Evolutionary conservation across 2,113 vertebrate species (phyloP).

Genomic region (Diglossa brunneiventris): DNA sequence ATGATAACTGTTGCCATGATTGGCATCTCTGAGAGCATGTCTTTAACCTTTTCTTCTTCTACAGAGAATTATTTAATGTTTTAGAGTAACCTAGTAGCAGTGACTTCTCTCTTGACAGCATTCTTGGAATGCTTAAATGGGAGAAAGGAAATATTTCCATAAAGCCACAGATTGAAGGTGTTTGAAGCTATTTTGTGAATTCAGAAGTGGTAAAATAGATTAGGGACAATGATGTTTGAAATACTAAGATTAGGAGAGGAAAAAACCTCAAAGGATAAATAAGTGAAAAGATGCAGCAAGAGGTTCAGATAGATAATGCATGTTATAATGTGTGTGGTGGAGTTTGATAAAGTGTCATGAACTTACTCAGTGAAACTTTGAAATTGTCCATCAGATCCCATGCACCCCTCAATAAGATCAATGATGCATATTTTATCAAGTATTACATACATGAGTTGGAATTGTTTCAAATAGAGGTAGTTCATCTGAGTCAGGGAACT

Average conservation of each 20-base stretch:
- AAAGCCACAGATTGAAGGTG: background rate
- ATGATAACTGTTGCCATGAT: background rate
- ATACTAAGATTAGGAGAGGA: background rate
- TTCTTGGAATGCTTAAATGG: background rate
- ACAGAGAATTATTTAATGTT: background rate
- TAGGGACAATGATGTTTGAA: background rate
- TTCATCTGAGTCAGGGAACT: background rate
- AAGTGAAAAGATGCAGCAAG: background rate
- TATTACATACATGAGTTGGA: background rate
- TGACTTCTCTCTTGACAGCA: background rate
- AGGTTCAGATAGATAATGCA: background rate
- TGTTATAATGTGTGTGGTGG: background rate
- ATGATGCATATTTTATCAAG: background rate
- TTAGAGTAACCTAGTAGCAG: background rate
- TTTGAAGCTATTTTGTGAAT: background rate
- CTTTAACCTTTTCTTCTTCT: background rate
- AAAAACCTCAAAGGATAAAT: background rate
- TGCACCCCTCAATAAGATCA: background rate
- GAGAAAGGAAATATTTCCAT: background rate
- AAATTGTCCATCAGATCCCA: background rate
- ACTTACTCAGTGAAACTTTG: background rate
- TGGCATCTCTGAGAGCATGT: background rate
- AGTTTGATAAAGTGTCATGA: background rate
- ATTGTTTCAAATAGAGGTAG: background rate
- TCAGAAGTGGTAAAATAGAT: background rate